Percentiles rank a stretch among this genome's conserved stretches.
These are phyloP conservation scores for Microctenopoma steveboyesi DNA, from an alignment of 2,797 vertebrate species.

Conservation along the genomic window DNA sequence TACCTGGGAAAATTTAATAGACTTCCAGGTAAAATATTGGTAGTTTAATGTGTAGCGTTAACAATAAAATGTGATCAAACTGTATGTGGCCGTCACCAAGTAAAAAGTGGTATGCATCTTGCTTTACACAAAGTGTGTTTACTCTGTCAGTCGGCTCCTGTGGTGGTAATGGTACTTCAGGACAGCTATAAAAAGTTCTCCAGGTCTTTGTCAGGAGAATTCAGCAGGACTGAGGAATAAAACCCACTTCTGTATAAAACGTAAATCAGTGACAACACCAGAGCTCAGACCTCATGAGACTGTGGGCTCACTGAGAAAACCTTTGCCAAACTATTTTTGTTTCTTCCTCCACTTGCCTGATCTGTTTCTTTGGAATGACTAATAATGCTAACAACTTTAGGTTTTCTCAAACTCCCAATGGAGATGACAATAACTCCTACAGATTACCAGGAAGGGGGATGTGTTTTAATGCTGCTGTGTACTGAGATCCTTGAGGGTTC, in stretches of 20 bases:
- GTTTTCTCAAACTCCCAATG: conserved; percentile 35
- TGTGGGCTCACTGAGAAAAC: conserved; percentile 28
- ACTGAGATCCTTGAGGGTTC: conserved; percentile 33
- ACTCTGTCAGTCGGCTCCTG: conserved; percentile 36
- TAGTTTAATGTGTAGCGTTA: conserved; percentile 1
- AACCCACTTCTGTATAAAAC: conserved; percentile 29
- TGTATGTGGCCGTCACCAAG: not conserved
- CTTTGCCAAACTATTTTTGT: conserved; percentile 34
- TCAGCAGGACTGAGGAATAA: conserved; percentile 42
- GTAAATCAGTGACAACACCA: conserved; percentile 7
- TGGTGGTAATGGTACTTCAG: conserved; percentile 38
- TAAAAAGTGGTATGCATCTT: conserved; percentile 7
- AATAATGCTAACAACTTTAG: conserved; percentile 41
- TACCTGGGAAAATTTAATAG: not conserved
- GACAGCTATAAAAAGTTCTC: conserved; percentile 44
- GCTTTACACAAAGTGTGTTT: conserved; percentile 39
- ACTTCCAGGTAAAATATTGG: not conserved
- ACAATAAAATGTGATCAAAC: conserved; percentile 1
- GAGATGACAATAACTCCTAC: conserved; percentile 35
- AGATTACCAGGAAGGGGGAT: conserved; percentile 7
- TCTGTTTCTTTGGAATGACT: conserved; percentile 36
- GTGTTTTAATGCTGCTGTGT: conserved; percentile 26
- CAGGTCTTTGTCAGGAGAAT: conserved; percentile 44
- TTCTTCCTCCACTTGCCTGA: conserved; percentile 33
- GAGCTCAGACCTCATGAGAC: conserved; percentile 10